Evolutionary conservation across 2,797 vertebrate species (phyloP), one percentile per base, ranked within the genome.

Genomic region (Florisuga fusca): DNA sequence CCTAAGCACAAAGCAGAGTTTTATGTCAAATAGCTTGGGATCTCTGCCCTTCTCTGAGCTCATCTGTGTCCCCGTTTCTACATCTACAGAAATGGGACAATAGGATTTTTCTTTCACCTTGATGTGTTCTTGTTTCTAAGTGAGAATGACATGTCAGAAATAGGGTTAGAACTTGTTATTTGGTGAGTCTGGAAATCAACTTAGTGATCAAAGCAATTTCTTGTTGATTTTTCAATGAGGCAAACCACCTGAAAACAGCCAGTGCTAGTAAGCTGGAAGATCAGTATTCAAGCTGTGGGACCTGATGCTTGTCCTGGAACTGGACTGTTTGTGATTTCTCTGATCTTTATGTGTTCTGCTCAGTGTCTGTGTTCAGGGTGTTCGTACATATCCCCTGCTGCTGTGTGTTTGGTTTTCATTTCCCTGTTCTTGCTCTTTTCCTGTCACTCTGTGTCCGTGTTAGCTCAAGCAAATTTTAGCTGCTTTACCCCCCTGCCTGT

Each of bases 221-320:
- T 29, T 46, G 36, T 50, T 7, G 11, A 71, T 89, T 87, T 87
- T 95, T 77, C 87, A 63, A 22, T 62, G 67, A 93, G 50, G 41
- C 67, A 57, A 54, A 90, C 61, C 68, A 58, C 67, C 23, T 85
- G 18, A 77, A 89, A 76, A 38, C 54, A 84, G 66, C 38, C 62
- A 7, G 2, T 72, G 73, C 73, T 69, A 58, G 77, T 22, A 14
- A 71, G 76, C 33, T 0, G 0, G 82, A 58, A 87, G 79, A 88
- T 54, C 15, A 2, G 36, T 31, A 8, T 68, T 96, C 85, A 93
- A 78, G 93, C 95, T 95, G 95, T 86, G 94, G 95, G 91, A 88
- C 91, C 76, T 91, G 87, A 91, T 94, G 93, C 73, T 92, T 92
- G 69, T 85, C 89, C 95, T 94, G 91, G 69, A 91, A 69, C 8